A percentile compares a stretch with the other conserved stretches of the same genome.
These are phyloP conservation scores for Pica pica DNA, from an alignment of 2,113 vertebrate genomes.

Conservation along the genomic window DNA sequence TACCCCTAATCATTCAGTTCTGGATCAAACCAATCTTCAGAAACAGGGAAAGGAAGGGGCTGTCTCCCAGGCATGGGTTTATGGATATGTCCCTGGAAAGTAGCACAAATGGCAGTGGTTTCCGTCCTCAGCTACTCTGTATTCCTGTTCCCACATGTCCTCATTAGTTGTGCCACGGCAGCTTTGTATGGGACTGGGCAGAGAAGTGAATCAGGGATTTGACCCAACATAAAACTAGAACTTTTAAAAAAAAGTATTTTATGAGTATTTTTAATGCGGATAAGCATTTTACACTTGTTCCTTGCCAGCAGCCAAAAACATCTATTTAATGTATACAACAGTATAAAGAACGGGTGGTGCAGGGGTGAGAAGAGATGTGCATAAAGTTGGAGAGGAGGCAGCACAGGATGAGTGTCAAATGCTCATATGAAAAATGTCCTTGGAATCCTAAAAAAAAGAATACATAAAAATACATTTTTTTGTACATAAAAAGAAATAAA, in stretches of 20 bases:
- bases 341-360: neutral
- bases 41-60: neutral
- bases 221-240: neutral
- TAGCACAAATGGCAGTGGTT: neutral
- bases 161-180: neutral
- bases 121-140: neutral
- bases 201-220: neutral
- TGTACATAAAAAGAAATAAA: neutral
- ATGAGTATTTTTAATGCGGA: neutral
- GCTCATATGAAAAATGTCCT: neutral
- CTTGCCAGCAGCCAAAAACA: neutral
- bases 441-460: neutral
- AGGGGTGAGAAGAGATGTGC: neutral
- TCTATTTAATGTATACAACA: neutral
- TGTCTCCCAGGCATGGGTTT: neutral
- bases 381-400: neutral
- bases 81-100: neutral
- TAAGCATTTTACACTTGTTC: neutral
- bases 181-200: neutral
- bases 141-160: neutral
- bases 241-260: neutral
- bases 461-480: too few relatives aligned
- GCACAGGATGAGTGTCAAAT: neutral
- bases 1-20: neutral
- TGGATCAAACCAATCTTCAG: neutral